Base-by-base conservation (phyloP, 1,140 invertebrate genomes). In the Mycetomoellerius zeteki region DNA sequence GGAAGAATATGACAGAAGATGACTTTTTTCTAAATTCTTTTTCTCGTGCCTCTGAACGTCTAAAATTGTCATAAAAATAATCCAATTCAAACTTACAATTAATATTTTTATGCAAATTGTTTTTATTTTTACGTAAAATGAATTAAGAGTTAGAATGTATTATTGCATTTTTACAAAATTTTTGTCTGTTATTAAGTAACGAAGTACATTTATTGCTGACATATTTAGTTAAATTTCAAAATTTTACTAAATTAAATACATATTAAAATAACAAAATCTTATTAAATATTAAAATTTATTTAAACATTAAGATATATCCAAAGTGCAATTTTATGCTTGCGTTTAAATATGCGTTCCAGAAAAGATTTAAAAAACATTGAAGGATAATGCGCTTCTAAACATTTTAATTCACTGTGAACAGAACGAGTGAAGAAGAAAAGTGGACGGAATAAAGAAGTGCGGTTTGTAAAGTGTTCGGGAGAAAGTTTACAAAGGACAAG, bases 401-500 rank as follows among this genome's bases (percentile, higher is more conserved):
- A 24, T 30, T 16, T 52, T 37, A 33, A 54, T 81, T 69, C 6
- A 19, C 33, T 16, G n/a, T 24, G 10, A n/a, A 14, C 16, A 6
- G 8, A 72, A 47, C 33, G 21, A 56, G 50, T n/a, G 62, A 69
- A 82, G 7, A 24, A 58, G 52, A 60, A 60, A 69, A 82, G 21
- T 73, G 24, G 24, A 72, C 14, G 30, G 50, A 43, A 37, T 30
- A 72, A 65, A 50, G 54, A 85, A 27, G 6, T 52, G 27, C 54
- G 21, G 21, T 47, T 33, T 62, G 24, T 56, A 4, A 81, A 27
- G 37, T 50, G 24, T 47, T 47, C 56, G 37, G 71, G 89, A 89
- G 85, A 86, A 89, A 87, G 76, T 87, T 81, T 86, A 85, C 80
- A 90, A 82, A 87, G 90, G 87, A 91, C 65, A 71, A 75, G 88